Evolutionary conservation across 2,888 invertebrate species (phyloP).

Genomic region (Caenorhabditis sp.): DNA sequence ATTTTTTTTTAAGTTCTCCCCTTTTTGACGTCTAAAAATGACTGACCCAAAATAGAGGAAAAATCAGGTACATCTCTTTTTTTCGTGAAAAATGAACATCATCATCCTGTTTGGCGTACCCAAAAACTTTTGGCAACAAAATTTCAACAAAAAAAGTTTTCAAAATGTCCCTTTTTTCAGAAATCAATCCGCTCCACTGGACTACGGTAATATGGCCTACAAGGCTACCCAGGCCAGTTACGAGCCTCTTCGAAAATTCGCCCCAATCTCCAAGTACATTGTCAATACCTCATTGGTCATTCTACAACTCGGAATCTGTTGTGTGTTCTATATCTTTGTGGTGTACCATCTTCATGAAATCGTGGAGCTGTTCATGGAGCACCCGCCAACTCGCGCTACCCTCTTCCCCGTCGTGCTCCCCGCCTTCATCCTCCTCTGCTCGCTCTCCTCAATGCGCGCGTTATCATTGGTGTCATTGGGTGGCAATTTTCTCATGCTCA

Average conservation of each 20-base stretch:
- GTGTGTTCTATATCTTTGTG: slow-evolving; percentile 67
- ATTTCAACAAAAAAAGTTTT: too few species aligned
- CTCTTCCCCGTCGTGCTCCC: slow-evolving; percentile 41
- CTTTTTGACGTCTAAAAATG: background rate
- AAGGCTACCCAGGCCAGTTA: slow-evolving; percentile 64
- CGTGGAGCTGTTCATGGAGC: slow-evolving; percentile 22
- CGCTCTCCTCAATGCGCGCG: slow-evolving; percentile 39
- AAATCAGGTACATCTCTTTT: too few species aligned
- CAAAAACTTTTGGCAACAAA: too few species aligned
- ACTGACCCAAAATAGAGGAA: background rate
- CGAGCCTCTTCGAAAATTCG: slow-evolving; percentile 45
- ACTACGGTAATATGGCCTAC: slow-evolving; percentile 72
- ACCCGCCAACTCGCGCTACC: slow-evolving; percentile 23
- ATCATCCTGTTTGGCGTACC: too few species aligned
- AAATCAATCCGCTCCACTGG: slow-evolving; percentile 64
- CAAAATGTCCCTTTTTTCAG: too few species aligned
- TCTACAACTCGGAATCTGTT: slow-evolving; percentile 68
- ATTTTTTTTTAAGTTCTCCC: too few species aligned
- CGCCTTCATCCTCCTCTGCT: slow-evolving; percentile 30
- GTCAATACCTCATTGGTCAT: slow-evolving; percentile 60
- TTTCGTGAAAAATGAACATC: too few species aligned
- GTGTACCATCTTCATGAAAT: slow-evolving; percentile 60
- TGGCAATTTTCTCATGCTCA: slow-evolving; percentile 65
- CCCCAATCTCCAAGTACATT: slow-evolving; percentile 49
- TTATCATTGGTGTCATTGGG: slow-evolving; percentile 59